Evolutionary conservation across 2,797 vertebrate species (phyloP), one percentile per base, ranked within the genome.

Genomic region (Avahi laniger): DNA sequence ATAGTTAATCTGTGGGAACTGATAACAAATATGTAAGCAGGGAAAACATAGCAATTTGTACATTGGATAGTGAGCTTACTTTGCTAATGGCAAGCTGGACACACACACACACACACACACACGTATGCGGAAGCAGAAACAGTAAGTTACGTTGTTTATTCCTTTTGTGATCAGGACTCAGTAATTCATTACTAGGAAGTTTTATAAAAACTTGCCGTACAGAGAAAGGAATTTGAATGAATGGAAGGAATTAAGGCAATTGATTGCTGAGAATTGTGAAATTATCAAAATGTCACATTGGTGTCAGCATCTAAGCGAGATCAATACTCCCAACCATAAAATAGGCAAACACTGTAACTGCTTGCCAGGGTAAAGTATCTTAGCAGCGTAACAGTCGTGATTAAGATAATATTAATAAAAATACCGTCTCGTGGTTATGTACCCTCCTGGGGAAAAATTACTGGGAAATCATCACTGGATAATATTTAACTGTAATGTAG

Each of bases 91-190:
- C 70, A 28, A 61, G 30, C n/a, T 18, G 2, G n/a, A 11, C 43
- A 30, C 70, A 18, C 38, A 69, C 48, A 61, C 1, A 80, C 20
- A 70, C 33, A 33, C 70, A 46, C 26, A 18, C 26, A 33, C 46
- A 20, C 1, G 18, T 8, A 10, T 30, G 4, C 38, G 2, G 59
- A n/a, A 13, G 11, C 22, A 4, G 17, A 30, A 26, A 8, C 8
- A 43, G 9, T 24, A 24, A 24, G 54, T 54, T 24, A 54, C 9
- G 20, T 15, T 20, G 17, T 52, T 52, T 52, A n/a, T 30, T 82
- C 63, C 30, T 65, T 26, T n/a, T 14, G 2, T 84, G 22, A 57
- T 4, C 30, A 9, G 2, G 15, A 79, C 78, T 65, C 14, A 5
- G 15, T 57, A 46, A 22, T 30, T 52, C 33, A 30, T 41, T 59